phyloP scores from a whole-genome alignment of 2,888 invertebrate genomes.

The Athalia rosae region DNA sequence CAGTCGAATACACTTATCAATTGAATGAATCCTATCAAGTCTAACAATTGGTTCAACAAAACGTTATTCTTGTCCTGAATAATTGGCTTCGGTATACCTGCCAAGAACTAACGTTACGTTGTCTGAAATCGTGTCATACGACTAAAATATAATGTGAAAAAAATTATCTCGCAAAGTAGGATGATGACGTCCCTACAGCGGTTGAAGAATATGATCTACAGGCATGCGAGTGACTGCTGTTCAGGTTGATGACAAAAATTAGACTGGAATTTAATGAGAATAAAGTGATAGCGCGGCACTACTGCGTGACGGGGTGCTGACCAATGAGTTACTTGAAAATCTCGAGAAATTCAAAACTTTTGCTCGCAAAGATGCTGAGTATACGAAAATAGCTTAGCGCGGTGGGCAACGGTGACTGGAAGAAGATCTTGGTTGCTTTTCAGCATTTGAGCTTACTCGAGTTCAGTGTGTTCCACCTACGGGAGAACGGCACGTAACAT shows the following conservation, averaged over 20 bases:
- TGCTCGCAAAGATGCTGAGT: slow-evolving; percentile 44
- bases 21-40: neutral
- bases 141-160: neutral
- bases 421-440: slow-evolving; percentile 53
- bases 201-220: too few relatives aligned
- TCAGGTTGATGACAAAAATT: neutral
- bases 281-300: slow-evolving; percentile 22
- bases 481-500: slow-evolving; percentile 59
- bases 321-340: slow-evolving; percentile 48
- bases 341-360: slow-evolving; percentile 46
- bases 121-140: neutral
- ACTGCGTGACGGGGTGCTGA: slow-evolving; percentile 40
- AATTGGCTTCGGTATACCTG: slow-evolving; percentile 1
- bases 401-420: slow-evolving; percentile 50
- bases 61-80: slow-evolving; percentile 22
- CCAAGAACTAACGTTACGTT: too few relatives aligned
- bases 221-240: too few relatives aligned
- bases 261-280: neutral
- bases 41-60: slow-evolving; percentile 23
- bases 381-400: slow-evolving; percentile 44
- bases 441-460: slow-evolving; percentile 62
- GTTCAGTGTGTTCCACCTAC: slow-evolving; percentile 66
- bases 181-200: too few relatives aligned
- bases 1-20: neutral
- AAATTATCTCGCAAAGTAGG: neutral